Conservation (phyloP, 2,113 vertebrate genomes). For the Tachycineta bicolor region DNA sequence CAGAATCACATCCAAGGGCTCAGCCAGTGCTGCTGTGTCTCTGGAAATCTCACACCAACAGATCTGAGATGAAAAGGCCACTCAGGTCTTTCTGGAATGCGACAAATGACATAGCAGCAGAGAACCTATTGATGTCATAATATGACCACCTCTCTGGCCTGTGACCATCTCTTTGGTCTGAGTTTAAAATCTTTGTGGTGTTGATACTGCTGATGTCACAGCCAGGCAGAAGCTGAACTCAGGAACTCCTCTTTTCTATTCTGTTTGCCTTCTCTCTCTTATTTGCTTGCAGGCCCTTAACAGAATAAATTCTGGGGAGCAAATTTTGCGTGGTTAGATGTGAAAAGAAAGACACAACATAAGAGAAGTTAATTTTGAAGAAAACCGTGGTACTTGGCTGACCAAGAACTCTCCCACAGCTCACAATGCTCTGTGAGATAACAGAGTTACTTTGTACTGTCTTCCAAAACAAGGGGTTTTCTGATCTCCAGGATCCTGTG, state of each 20-base stretch:
- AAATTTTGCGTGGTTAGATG: not conserved
- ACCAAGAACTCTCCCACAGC: not conserved
- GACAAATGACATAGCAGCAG: not conserved
- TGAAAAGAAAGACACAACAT: not conserved
- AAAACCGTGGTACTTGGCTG: not conserved
- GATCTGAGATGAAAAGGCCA: not conserved
- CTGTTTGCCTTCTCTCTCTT: not conserved
- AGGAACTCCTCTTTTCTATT: not conserved
- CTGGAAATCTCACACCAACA: not conserved
- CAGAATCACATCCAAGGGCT: not conserved
- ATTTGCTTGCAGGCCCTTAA: not conserved
- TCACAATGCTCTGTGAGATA: not conserved
- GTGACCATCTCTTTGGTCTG: too few relatives aligned
- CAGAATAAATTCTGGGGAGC: not conserved
- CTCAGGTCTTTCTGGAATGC: not conserved
- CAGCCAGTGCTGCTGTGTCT: not conserved
- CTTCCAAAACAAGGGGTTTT: not conserved
- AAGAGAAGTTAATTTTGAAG: not conserved
- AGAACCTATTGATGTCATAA: not conserved
- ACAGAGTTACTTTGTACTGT: not conserved
- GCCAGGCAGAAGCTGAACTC: not conserved
- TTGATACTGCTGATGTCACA: not conserved
- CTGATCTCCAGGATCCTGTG: not conserved
- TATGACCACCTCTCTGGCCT: not conserved
- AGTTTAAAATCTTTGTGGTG: not conserved